Conservation (phyloP, 1,140 invertebrate species). For the Drosophila seguyi region DNA sequence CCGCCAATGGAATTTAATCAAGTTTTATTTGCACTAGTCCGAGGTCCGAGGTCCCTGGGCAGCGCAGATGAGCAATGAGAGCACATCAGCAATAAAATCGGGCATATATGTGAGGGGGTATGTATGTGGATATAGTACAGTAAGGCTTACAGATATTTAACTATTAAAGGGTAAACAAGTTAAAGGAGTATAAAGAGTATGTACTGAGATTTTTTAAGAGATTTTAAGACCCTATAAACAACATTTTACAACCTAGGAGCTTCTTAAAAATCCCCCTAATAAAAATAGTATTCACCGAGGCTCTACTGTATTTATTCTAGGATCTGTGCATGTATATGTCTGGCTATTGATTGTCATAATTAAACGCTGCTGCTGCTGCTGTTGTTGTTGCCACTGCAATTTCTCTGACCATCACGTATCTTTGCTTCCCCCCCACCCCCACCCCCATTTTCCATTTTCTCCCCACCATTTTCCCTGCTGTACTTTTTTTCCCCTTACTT, state of each 20-base stretch:
- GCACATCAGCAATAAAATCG: slow-evolving; percentile 55
- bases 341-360: slow-evolving; percentile 81
- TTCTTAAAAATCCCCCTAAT: background rate
- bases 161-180: too few relatives aligned
- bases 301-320: slow-evolving; percentile 25
- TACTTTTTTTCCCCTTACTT: background rate
- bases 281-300: background rate
- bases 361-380: slow-evolving; percentile 60
- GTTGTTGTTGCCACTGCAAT: slow-evolving; percentile 46
- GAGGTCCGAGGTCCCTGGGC: slow-evolving; percentile 61
- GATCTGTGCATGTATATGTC: slow-evolving; percentile 33
- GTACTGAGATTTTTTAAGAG: background rate
- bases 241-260: background rate
- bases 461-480: slow-evolving; percentile 7
- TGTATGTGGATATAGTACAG: slow-evolving; percentile 20
- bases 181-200: background rate
- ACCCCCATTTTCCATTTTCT: slow-evolving; percentile 18
- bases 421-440: slow-evolving; percentile 7
- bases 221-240: background rate
- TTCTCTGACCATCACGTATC: slow-evolving; percentile 59
- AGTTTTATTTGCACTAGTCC: slow-evolving; percentile 80
- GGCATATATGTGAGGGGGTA: slow-evolving; percentile 33
- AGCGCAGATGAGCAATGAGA: slow-evolving; percentile 72
- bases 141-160: background rate
- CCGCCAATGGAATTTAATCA: slow-evolving; percentile 81